These are phyloP conservation scores for Rhineura floridana DNA, from an alignment of 2,113 vertebrate genomes.

Conservation along the genomic window DNA sequence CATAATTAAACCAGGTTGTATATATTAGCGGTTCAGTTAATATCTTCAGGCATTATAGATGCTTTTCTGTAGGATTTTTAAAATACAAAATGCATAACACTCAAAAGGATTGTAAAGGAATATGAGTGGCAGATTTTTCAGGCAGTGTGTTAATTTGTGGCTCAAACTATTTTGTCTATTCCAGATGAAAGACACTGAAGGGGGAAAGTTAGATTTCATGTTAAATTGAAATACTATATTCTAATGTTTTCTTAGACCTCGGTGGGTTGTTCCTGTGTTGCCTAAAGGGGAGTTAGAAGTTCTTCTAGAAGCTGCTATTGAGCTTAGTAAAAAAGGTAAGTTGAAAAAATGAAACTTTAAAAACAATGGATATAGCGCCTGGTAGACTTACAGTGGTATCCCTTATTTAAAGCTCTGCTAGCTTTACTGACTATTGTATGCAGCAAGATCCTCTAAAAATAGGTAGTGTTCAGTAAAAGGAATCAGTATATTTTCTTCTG, in stretches of 20 bases:
- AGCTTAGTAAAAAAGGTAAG: conserved; percentile 99
- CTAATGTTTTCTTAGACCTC: conserved; percentile 81
- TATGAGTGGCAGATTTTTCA: neutral
- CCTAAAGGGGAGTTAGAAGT: conserved; percentile 99
- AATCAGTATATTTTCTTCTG: neutral
- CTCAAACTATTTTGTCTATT: neutral
- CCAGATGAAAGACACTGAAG: neutral
- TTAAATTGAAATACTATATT: conserved; percentile 21
- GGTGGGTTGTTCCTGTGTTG: conserved; percentile 99
- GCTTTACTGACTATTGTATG: neutral
- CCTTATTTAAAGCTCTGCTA: neutral
- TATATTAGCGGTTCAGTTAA: neutral
- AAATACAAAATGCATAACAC: neutral
- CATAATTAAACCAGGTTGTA: neutral
- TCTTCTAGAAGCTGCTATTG: conserved; percentile 99
- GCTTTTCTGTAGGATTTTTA: neutral
- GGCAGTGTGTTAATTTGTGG: neutral
- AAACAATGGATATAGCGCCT: neutral
- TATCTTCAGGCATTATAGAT: neutral
- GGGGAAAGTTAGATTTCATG: neutral
- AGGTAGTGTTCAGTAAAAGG: neutral
- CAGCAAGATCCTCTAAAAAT: neutral
- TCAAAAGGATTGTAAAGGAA: neutral
- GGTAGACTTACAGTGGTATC: neutral
- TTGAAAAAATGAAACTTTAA: conserved; percentile 16